These are phyloP conservation scores for Phyllotreta striolata DNA, from an alignment of 2,888 invertebrate genomes.

Conservation along the genomic window DNA sequence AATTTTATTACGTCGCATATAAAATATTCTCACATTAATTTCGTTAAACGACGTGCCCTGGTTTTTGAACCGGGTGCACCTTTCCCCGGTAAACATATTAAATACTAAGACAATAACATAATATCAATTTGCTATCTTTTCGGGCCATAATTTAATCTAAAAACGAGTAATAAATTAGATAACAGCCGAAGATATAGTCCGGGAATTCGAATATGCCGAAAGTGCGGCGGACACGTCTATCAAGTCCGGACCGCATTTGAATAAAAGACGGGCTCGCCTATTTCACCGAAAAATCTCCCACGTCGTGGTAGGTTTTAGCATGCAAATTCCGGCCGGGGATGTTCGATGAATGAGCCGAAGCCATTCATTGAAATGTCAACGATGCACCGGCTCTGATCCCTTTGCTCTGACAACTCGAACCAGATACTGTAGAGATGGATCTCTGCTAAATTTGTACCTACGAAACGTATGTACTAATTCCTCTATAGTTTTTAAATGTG, in stretches of 20 bases:
- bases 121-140: constrained; percentile 59
- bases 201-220: constrained; percentile 53
- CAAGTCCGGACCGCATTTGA: constrained; percentile 54
- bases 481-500: no score
- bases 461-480: no score
- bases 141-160: constrained; percentile 57
- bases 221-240: constrained; percentile 57
- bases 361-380: constrained; percentile 53
- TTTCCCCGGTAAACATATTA: constrained; percentile 40
- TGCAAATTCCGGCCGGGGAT: constrained; percentile 47
- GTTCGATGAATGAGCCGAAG: constrained; percentile 45
- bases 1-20: neutral
- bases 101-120: constrained; percentile 50
- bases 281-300: constrained; percentile 56
- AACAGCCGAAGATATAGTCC: constrained; percentile 54
- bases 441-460: neutral
- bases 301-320: constrained; percentile 54
- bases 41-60: constrained; percentile 1
- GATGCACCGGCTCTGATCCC: constrained; percentile 40
- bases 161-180: constrained; percentile 56
- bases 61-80: constrained; percentile 19
- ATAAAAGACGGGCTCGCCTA: constrained; percentile 55
- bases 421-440: constrained; percentile 26
- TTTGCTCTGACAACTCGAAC: constrained; percentile 53
- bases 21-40: constrained; percentile 3